phyloP scores from a whole-genome alignment of 1,140 invertebrate genomes.

The Formica selysi region DNA sequence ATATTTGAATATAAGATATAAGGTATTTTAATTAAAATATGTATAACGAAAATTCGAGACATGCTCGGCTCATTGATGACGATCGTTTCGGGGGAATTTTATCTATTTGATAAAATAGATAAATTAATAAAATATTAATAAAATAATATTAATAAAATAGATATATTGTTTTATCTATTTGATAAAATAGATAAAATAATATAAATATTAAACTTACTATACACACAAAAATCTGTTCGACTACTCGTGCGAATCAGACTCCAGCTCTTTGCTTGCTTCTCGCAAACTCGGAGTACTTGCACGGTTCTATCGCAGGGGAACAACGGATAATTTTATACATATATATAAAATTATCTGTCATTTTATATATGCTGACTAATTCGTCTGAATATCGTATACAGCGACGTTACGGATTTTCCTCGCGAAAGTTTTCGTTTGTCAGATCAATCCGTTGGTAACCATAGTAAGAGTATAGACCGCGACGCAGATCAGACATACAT shows the following conservation, averaged over 20 bases:
- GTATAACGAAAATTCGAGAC: constrained; percentile 7
- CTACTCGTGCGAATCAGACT: background rate
- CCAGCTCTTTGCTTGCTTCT: background rate
- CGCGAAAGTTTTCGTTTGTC: constrained; percentile 27
- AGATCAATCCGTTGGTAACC: background rate
- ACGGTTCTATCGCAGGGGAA: constrained; percentile 15
- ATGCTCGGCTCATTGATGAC: background rate
- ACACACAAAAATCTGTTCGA: background rate
- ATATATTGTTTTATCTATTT: background rate
- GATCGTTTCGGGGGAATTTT: background rate
- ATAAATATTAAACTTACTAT: constrained; percentile 13
- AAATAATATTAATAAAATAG: no score
- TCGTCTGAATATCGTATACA: constrained; percentile 22
- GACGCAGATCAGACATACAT: constrained; percentile 52
- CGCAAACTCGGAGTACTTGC: background rate
- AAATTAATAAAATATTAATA: constrained; percentile 6
- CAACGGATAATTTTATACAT: background rate
- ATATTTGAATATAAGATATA: background rate
- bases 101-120: background rate
- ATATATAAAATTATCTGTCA: background rate
- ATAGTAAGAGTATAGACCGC: constrained; percentile 22
- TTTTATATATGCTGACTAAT: background rate
- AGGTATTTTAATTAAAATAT: background rate
- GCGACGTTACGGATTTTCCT: background rate
- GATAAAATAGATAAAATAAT: no score